Percentiles rank a stretch among this genome's conserved stretches.
phyloP scores from a whole-genome alignment of 2,888 invertebrate species.

The Diarsia dahlii region DNA sequence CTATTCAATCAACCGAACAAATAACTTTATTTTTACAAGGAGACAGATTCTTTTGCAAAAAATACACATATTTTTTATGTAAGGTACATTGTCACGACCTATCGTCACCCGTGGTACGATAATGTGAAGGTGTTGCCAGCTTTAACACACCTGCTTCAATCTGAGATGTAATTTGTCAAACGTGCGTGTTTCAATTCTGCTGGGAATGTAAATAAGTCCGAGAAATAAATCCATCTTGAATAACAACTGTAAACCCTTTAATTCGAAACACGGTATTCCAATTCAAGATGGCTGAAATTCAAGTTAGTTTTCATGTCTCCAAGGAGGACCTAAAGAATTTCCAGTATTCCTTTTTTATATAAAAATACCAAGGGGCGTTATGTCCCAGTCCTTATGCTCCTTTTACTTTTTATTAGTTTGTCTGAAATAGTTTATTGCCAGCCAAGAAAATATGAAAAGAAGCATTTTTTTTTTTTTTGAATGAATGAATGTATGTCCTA shows the following conservation, averaged over 20 bases:
- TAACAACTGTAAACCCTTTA: conserved; percentile 7
- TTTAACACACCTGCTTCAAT: conserved; percentile 38
- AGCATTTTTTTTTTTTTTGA: no score
- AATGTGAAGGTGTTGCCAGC: conserved; percentile 17
- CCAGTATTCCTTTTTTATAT: conserved; percentile 3
- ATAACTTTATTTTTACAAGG: background rate
- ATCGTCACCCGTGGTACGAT: conserved; percentile 31
- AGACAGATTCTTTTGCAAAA: background rate
- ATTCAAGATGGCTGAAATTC: conserved; percentile 28
- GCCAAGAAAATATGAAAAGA: background rate
- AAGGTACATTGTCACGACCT: conserved; percentile 1
- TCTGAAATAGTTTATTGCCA: background rate
- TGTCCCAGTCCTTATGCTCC: background rate
- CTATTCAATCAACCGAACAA: background rate
- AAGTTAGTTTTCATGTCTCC: conserved; percentile 9
- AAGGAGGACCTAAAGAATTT: conserved; percentile 10
- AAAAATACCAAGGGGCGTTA: background rate
- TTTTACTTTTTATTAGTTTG: background rate
- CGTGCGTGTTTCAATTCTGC: conserved; percentile 8
- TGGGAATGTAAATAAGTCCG: conserved; percentile 41
- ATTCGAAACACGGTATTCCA: conserved; percentile 30
- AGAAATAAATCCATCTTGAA: conserved; percentile 9
- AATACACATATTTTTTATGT: background rate
- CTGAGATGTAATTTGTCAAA: conserved; percentile 16
- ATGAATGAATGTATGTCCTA: no score